These are phyloP conservation scores for Nycteola revayana DNA, from an alignment of 2,888 invertebrate genomes.

Conservation along the genomic window DNA sequence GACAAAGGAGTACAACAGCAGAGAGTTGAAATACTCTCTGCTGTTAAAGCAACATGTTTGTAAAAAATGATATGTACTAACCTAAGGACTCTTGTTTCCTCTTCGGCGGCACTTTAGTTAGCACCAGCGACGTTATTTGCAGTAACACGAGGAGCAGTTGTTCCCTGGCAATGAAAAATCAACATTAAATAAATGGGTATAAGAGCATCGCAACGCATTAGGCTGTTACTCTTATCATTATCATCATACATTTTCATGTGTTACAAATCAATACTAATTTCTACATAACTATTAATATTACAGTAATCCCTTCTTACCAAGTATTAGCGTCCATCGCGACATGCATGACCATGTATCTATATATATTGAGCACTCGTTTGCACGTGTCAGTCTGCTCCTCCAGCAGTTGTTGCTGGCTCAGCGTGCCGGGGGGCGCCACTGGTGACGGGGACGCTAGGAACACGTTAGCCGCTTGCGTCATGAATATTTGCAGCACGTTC, in stretches of 20 bases:
- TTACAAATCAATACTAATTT: too few relatives aligned
- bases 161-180: constrained; percentile 83
- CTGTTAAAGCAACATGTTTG: too few relatives aligned
- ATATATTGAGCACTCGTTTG: constrained; percentile 97
- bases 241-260: too few relatives aligned
- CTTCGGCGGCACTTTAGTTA: constrained; percentile 89
- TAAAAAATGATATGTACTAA: too few relatives aligned
- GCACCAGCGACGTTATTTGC: constrained; percentile 94
- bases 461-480: constrained; percentile 97
- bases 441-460: constrained; percentile 88
- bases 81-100: constrained; percentile 88
- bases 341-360: constrained; percentile 98
- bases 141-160: constrained; percentile 92
- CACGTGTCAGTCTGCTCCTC: constrained; percentile 98
- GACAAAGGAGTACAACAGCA: too few relatives aligned
- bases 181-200: too few relatives aligned
- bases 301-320: too few relatives aligned
- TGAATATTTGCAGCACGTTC: constrained; percentile 93
- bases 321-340: constrained; percentile 95
- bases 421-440: constrained; percentile 69
- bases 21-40: too few relatives aligned
- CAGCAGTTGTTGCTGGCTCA: constrained; percentile 84
- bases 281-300: too few relatives aligned
- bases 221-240: too few relatives aligned
- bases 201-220: too few relatives aligned